These are phyloP conservation scores for Gadopsis bispinosus DNA, from an alignment of 2,797 vertebrate species.

Conservation along the genomic window DNA sequence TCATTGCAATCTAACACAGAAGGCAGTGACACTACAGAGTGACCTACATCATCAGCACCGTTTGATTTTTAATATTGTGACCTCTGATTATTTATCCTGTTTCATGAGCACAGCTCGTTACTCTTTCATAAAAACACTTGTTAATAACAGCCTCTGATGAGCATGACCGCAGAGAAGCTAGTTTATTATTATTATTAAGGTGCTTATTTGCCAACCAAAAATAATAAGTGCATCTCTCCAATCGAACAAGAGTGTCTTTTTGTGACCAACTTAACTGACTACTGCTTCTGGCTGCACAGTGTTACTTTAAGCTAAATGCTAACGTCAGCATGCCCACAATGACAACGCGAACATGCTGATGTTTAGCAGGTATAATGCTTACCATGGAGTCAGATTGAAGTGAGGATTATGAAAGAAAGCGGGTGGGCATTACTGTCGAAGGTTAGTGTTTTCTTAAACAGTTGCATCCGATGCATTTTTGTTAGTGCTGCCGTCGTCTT, in stretches of 20 bases:
- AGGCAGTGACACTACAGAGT: conserved; percentile 9
- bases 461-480: neutral
- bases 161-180: neutral
- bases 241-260: neutral
- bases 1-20: conserved; percentile 1
- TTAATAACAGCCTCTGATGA: conserved; percentile 10
- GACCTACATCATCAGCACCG: conserved; percentile 1
- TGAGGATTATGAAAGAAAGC: neutral
- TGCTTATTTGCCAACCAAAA: neutral
- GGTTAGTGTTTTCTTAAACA: conserved; percentile 7
- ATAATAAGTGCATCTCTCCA: neutral
- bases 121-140: neutral
- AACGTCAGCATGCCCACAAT: neutral
- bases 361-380: neutral
- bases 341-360: neutral
- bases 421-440: neutral
- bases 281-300: neutral
- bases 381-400: neutral
- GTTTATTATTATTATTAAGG: too few relatives aligned
- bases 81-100: conserved; percentile 13
- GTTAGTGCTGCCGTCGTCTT: neutral
- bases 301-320: neutral
- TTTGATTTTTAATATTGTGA: conserved; percentile 25
- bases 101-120: conserved; percentile 30
- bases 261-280: neutral